Percentiles rank a stretch among this genome's conserved stretches.
Evolutionary conservation across 1,140 invertebrate species (phyloP).

Genomic region (Leptopilina boulardi): DNA sequence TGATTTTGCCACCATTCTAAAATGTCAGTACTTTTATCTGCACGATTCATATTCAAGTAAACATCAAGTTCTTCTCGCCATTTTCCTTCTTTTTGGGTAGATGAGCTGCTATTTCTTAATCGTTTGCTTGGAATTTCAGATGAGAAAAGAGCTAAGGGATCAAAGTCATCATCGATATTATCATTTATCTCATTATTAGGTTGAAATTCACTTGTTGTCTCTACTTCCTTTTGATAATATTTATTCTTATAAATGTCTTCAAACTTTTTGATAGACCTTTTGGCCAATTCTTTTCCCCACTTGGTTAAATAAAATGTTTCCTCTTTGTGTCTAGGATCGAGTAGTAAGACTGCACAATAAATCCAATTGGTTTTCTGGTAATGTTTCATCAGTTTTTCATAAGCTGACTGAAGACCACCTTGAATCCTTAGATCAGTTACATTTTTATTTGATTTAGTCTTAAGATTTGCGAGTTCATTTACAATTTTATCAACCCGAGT

Average conservation of each 20-base stretch:
- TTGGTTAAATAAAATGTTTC: neutral
- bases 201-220: neutral
- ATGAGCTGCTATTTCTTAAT: neutral
- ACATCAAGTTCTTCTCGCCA: slow-evolving; percentile 23
- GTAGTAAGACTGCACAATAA: no score
- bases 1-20: slow-evolving; percentile 39
- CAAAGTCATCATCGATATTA: neutral
- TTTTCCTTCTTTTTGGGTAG: neutral
- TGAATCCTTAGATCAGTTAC: neutral
- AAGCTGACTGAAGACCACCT: neutral
- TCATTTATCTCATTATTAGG: neutral
- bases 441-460: neutral
- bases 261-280: neutral
- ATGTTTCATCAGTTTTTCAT: neutral
- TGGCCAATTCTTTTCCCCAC: neutral
- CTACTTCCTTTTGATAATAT: neutral
- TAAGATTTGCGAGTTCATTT: neutral
- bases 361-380: neutral
- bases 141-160: neutral
- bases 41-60: slow-evolving; percentile 22
- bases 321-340: neutral
- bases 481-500: neutral
- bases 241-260: neutral
- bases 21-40: slow-evolving; percentile 35
- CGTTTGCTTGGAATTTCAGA: neutral